Evolutionary conservation across 1,140 invertebrate species (phyloP).

Genomic region (Caenorhabditis briggsae): DNA sequence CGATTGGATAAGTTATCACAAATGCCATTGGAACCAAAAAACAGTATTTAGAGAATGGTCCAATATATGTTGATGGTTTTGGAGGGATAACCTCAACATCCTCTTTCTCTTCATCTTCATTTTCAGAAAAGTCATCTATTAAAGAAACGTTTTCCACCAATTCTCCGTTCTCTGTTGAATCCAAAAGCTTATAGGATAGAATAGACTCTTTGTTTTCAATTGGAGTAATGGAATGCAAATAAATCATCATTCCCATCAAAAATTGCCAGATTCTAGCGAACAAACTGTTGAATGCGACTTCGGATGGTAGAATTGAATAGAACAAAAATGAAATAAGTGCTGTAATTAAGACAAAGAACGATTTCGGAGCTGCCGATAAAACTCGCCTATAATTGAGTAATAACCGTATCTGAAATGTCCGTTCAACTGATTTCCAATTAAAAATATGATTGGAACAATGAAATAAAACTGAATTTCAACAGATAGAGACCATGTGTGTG

Average conservation of each 20-base stretch:
- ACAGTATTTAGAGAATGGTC: conserved; percentile 28
- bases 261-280: conserved; percentile 37
- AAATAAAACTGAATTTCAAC: conserved; percentile 47
- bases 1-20: conserved; percentile 5
- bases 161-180: conserved; percentile 12
- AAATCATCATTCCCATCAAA: conserved; percentile 16
- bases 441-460: conserved; percentile 13
- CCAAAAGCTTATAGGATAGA: conserved; percentile 1
- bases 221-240: background rate
- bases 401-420: conserved; percentile 1
- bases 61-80: conserved; percentile 7
- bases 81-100: background rate
- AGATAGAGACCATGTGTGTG: conserved; percentile 32
- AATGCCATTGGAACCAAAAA: conserved; percentile 27
- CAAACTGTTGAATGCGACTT: conserved; percentile 23
- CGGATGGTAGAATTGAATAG: background rate
- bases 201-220: background rate
- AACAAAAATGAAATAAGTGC: background rate
- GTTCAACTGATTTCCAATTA: background rate
- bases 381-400: background rate
- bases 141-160: background rate
- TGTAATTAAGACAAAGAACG: background rate
- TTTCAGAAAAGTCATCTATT: background rate
- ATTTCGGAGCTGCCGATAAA: background rate
- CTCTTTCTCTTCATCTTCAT: background rate